Evolutionary conservation across 2,113 vertebrate genomes (phyloP), one percentile per base, ranked within the genome.

Genomic region (Archilochus colubris): DNA sequence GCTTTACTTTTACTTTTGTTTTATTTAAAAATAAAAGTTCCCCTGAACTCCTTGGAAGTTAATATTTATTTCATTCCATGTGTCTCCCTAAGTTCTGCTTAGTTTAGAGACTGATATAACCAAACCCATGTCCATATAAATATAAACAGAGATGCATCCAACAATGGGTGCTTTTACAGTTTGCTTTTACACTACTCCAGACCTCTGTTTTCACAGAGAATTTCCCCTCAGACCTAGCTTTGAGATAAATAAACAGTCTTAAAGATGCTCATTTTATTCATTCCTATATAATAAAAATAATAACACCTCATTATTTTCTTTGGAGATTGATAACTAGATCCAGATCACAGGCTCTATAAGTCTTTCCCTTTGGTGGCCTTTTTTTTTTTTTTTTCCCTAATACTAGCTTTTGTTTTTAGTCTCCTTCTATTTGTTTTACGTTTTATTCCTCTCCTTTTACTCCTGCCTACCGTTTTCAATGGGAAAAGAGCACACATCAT

Each of bases 231-330:
- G 91, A 88, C 50, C 17, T 73, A 83, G 25, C 18, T 87, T 91
- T 96, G 76, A 82, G 50, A 93, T 81, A 90, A 86, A 92, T 82
- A 93, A 88, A 90, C 62, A 82, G 8, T 64, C 20, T 64, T 92
- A 76, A 94, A 86, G 24, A 87, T 95, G 80, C 57, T 92, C 54
- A 87, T 94, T 93, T 91, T 91, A 81, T 24, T 96, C 77, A 88
- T 96, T 93, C 90, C 58, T 59, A 6, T 80, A 48, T 74, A 81
- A 72, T 61, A 91, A 96, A 96, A 96, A 91, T 93, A 95, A 93
- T 73, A 91, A 89, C 85, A 95, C 58, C 48, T 86, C 68, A 43
- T 61, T 90, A 73, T 86, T 89, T 95, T 88, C 16, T 27, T 72
- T 90, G 21, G 12, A 66, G 51, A 70, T 61, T 51, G 63, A 89